These are phyloP conservation scores for Trachelus troglodyta DNA, from an alignment of 2,888 invertebrate genomes.

Conservation along the genomic window DNA sequence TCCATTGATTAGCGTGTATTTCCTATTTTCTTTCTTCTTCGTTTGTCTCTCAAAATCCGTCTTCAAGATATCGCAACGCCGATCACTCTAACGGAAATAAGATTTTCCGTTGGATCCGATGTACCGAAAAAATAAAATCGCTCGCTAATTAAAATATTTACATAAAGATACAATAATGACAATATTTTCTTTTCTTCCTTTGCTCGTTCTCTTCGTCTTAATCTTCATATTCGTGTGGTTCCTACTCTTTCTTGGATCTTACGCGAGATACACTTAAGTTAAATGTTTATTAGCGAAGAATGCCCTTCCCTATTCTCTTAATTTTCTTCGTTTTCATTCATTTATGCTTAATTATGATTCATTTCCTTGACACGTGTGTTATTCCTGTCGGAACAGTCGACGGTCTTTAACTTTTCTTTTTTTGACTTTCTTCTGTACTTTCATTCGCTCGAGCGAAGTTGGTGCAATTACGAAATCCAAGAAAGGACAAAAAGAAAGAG, in stretches of 20 bases:
- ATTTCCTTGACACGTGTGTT: not conserved
- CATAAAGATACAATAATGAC: conserved; percentile 26
- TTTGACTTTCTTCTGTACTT: not conserved
- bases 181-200: not conserved
- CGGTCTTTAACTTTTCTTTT: not conserved
- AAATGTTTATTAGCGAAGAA: conserved; percentile 10
- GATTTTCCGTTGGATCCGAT: conserved; percentile 37
- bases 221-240: not conserved
- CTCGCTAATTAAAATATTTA: conserved; percentile 36
- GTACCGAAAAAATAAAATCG: conserved; percentile 38
- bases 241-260: not conserved
- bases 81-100: not conserved
- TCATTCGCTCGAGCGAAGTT: not conserved
- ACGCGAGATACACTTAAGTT: conserved; percentile 4
- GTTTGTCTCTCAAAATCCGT: not conserved
- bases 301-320: conserved; percentile 8
- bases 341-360: not conserved
- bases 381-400: not conserved
- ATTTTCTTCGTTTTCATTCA: not conserved
- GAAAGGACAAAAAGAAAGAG: conserved; percentile 33
- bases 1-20: conserved; percentile 3
- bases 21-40: conserved; percentile 2
- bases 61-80: conserved; percentile 4
- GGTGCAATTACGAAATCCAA: conserved; percentile 10
- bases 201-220: not conserved